A percentile compares a stretch with the other conserved stretches of the same genome.
phyloP scores from a whole-genome alignment of 2,113 vertebrate genomes.

The Ctenodactylus gundi region DNA sequence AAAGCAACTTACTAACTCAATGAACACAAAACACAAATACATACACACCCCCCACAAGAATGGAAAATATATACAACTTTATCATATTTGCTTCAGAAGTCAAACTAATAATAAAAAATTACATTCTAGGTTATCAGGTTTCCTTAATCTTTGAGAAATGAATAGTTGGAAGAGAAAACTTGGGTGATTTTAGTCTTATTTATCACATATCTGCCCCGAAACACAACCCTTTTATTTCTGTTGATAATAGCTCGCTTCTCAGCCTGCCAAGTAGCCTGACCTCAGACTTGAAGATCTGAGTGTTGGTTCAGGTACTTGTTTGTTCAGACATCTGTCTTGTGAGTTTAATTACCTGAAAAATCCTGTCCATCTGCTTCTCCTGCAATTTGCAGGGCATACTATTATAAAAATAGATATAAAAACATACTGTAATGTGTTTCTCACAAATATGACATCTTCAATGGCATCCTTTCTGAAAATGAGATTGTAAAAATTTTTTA shows the following conservation, averaged over 20 bases:
- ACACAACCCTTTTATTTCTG: background rate
- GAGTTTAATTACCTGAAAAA: constrained; percentile 54
- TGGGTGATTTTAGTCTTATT: background rate
- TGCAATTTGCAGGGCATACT: background rate
- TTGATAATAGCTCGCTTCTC: background rate
- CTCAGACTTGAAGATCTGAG: background rate
- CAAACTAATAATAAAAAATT: constrained; percentile 12
- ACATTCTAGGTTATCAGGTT: constrained; percentile 8
- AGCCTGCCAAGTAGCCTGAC: background rate
- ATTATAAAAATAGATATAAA: background rate
- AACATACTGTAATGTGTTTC: background rate
- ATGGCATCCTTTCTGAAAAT: background rate
- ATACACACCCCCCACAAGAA: background rate
- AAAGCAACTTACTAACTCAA: background rate
- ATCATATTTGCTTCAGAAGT: background rate
- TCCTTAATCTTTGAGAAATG: constrained; percentile 46
- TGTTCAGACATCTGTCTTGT: constrained; percentile 29
- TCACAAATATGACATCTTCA: background rate
- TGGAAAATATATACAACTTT: background rate
- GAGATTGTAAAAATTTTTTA: background rate
- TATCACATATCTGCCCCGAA: background rate
- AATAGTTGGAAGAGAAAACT: background rate
- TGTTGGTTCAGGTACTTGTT: background rate
- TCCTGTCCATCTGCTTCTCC: constrained; percentile 33
- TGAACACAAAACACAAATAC: background rate